A percentile compares a stretch with the other conserved stretches of the same genome.
These are phyloP conservation scores for Gyps fulvus DNA, from an alignment of 2,113 vertebrate genomes.

Conservation along the genomic window DNA sequence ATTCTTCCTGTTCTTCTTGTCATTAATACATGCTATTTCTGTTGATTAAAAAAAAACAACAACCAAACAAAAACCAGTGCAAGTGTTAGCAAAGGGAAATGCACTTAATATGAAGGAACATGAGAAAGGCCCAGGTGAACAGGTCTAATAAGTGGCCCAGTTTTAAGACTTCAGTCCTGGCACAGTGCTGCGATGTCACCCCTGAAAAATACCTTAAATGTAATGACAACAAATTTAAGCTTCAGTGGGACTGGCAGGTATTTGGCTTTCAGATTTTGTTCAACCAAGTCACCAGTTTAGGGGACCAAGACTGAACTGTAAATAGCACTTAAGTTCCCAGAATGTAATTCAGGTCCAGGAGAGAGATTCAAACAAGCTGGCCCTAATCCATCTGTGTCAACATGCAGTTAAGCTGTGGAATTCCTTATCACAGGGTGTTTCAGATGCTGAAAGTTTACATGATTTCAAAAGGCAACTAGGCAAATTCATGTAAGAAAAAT, in stretches of 20 bases:
- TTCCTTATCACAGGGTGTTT: not conserved
- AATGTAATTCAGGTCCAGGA: not conserved
- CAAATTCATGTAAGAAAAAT: not conserved
- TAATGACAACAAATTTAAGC: not conserved
- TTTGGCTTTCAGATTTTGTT: not conserved
- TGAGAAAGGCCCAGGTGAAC: not conserved
- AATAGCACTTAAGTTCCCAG: not conserved
- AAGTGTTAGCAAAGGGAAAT: not conserved
- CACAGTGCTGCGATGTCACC: not conserved
- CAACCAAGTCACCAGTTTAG: not conserved
- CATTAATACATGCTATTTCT: not conserved
- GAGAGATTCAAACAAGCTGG: not conserved
- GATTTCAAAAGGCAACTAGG: not conserved
- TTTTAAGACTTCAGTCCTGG: not conserved
- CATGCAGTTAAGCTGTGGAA: not conserved
- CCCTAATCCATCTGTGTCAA: not conserved
- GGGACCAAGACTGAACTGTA: not conserved
- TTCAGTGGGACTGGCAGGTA: not conserved
- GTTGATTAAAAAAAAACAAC: not conserved
- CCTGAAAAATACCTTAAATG: not conserved
- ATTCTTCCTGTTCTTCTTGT: not conserved
- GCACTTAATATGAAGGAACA: not conserved
- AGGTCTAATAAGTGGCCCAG: not conserved
- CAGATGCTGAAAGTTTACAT: not conserved
- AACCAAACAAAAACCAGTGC: not conserved